These are phyloP conservation scores for Junco hyemalis DNA, from an alignment of 2,113 vertebrate species.

Conservation along the genomic window DNA sequence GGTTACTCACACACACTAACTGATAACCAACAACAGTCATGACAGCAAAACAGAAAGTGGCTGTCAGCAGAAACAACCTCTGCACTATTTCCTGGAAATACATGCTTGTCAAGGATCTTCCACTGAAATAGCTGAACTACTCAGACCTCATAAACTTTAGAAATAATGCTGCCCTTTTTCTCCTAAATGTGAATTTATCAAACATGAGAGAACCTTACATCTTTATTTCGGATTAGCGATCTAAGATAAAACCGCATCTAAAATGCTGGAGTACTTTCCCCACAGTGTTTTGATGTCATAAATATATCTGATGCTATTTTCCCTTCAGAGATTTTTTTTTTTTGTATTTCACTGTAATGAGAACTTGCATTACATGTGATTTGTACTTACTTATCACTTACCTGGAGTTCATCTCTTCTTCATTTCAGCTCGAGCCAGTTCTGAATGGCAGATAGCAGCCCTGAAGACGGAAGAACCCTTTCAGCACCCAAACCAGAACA, in stretches of 20 bases:
- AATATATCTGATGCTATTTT: background rate
- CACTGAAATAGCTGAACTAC: background rate
- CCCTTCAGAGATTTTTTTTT: background rate
- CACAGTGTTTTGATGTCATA: background rate
- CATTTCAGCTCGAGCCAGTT: background rate
- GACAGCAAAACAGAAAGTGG: background rate
- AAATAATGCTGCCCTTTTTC: background rate
- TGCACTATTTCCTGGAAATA: background rate
- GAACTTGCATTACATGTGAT: background rate
- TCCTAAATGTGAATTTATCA: background rate
- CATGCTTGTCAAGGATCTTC: background rate
- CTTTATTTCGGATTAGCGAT: background rate
- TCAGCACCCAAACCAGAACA: background rate
- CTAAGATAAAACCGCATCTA: background rate
- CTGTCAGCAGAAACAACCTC: background rate
- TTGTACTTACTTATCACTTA: background rate
- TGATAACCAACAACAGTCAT: fast-evolving
- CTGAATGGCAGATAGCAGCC: background rate
- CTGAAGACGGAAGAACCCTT: background rate
- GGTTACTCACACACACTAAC: fast-evolving
- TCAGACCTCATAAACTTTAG: background rate
- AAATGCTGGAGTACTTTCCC: background rate
- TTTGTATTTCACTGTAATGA: background rate
- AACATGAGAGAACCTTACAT: background rate
- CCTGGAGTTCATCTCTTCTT: background rate